Evolutionary conservation across 2,797 vertebrate species (phyloP).

Genomic region (Muraenolepis orangiensis): DNA sequence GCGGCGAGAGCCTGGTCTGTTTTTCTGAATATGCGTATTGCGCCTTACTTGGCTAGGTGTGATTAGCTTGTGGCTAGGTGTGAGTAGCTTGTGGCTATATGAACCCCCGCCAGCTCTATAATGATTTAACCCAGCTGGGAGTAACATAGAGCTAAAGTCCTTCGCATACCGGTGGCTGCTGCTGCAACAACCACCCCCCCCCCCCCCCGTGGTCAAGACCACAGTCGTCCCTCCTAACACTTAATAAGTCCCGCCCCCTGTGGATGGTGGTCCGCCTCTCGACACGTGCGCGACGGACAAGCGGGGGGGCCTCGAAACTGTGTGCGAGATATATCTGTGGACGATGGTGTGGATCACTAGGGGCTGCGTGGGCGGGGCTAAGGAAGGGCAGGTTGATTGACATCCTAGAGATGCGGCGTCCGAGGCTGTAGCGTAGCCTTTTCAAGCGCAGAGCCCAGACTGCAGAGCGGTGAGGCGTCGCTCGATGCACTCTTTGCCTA

Average conservation of each 20-base stretch:
- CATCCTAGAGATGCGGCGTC: slow-evolving; percentile 22
- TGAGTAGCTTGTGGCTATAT: neutral
- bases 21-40: slow-evolving; percentile 16
- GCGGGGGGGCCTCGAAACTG: neutral
- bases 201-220: neutral
- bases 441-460: slow-evolving; percentile 84
- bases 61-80: slow-evolving; percentile 31
- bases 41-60: slow-evolving; percentile 44
- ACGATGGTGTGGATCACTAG: neutral
- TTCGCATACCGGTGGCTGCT: too few species aligned
- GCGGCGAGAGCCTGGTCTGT: neutral
- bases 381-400: slow-evolving; percentile 38
- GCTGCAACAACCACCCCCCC: too few species aligned
- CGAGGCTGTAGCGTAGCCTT: neutral
- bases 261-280: neutral
- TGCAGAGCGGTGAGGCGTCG: slow-evolving; percentile 88
- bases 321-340: neutral
- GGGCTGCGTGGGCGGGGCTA: slow-evolving; percentile 26
- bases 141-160: neutral
- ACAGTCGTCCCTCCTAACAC: slow-evolving; percentile 25
- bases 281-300: neutral
- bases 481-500: slow-evolving; percentile 94
- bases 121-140: neutral
- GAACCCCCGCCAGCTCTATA: neutral
- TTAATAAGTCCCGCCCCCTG: neutral